phyloP scores from a whole-genome alignment of 1,140 invertebrate genomes.

The Penaeus japonicus region DNA sequence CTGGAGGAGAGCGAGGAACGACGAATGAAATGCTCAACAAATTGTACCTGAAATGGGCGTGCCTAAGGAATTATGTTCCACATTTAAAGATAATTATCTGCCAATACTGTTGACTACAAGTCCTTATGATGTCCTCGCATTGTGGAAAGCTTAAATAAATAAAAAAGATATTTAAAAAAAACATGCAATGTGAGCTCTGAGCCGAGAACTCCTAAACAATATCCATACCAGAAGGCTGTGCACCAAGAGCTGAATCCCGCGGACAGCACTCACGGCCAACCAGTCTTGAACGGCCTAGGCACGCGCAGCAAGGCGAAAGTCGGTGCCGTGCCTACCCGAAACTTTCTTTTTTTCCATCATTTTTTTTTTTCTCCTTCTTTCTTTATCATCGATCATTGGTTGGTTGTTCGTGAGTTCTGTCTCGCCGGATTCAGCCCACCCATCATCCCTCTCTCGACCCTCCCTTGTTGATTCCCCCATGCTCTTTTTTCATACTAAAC shows the following conservation, averaged over 20 bases:
- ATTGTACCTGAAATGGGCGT: constrained; percentile 55
- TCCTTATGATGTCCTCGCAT: constrained; percentile 44
- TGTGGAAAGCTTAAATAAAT: constrained; percentile 28
- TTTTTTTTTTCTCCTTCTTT: too few species aligned
- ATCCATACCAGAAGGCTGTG: constrained; percentile 53
- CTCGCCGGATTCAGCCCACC: background rate
- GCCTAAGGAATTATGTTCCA: constrained; percentile 52
- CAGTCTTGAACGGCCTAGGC: too few species aligned
- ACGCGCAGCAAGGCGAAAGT: too few species aligned
- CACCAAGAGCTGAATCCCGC: constrained; percentile 26
- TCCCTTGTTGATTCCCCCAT: constrained; percentile 36
- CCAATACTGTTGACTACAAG: constrained; percentile 50
- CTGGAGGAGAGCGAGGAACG: constrained; percentile 21
- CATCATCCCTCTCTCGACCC: constrained; percentile 39
- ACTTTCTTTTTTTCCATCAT: too few species aligned
- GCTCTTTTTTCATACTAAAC: background rate
- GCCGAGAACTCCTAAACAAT: constrained; percentile 50
- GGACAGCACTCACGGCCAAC: background rate
- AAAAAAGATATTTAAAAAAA: too few species aligned
- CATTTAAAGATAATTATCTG: constrained; percentile 32
- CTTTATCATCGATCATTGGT: background rate
- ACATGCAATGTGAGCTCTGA: constrained; percentile 45
- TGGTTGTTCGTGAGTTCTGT: background rate
- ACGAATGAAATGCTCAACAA: constrained; percentile 49
- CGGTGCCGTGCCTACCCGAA: too few species aligned